A percentile compares a stretch with the other conserved stretches of the same genome.
Conservation (phyloP, 2,888 invertebrate genomes). For the Osmoderma eremita region DNA sequence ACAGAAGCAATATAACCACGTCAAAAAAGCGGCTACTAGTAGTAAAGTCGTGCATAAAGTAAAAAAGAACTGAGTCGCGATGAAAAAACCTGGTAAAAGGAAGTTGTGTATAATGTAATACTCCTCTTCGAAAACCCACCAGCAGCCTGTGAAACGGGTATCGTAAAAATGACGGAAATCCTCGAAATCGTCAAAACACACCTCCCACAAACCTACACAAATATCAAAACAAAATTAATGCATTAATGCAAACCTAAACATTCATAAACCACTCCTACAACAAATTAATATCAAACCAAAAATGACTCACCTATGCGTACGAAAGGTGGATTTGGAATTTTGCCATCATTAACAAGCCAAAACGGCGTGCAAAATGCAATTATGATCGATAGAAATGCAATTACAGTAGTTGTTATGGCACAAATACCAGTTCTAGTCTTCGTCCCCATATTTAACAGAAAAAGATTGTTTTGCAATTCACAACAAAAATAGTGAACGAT, state of each 20-base stretch:
- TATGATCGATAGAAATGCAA: conserved; percentile 77
- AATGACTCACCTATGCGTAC: conserved; percentile 76
- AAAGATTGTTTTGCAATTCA: conserved; percentile 19
- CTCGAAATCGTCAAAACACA: conserved; percentile 89
- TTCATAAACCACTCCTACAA: conserved; percentile 54
- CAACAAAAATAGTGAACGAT: background rate
- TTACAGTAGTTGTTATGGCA: conserved; percentile 73
- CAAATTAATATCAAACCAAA: conserved; percentile 14
- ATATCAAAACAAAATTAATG: background rate
- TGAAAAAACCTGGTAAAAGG: conserved; percentile 89
- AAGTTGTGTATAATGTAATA: conserved; percentile 94
- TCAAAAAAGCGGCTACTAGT: conserved; percentile 78
- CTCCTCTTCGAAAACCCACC: conserved; percentile 98
- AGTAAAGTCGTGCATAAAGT: conserved; percentile 87
- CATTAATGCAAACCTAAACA: background rate
- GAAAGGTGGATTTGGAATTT: conserved; percentile 80
- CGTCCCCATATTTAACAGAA: conserved; percentile 61
- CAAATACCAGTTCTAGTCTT: conserved; percentile 75
- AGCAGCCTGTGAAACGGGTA: conserved; percentile 84
- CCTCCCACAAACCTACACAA: conserved; percentile 88
- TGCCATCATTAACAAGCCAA: conserved; percentile 87
- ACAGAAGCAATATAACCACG: conserved; percentile 77
- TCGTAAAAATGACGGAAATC: conserved; percentile 90
- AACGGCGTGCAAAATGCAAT: conserved; percentile 87
- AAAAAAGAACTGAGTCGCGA: conserved; percentile 93